Base-by-base conservation (phyloP, 1,140 invertebrate species). In the Scaptodrosophila lebanonensis region DNA sequence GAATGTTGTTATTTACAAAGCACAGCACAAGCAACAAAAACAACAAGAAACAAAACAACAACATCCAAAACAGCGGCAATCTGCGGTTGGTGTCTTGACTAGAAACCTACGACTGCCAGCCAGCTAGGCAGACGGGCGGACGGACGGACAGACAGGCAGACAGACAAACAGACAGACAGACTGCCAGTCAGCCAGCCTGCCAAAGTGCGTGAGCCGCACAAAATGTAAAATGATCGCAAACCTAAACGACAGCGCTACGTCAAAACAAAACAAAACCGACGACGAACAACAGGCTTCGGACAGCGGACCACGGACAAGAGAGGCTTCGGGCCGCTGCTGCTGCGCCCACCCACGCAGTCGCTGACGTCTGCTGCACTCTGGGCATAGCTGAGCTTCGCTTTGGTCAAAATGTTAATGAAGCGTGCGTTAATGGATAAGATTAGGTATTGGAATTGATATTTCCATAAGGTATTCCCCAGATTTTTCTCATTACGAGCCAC, bases 281-380 rank as follows among this genome's bases (percentile, higher is more conserved):
- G 4, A 39, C 6, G 40, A 45, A 66, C 27, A 39, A 53, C 60
- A 62, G 18, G 9, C 22, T n/a, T n/a, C n/a, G n/a, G n/a, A n/a
- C n/a, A n/a, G n/a, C n/a, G n/a, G n/a, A n/a, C 1, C 25, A 11
- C 17, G 16, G 18, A 22, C 53, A 68, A n/a, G n/a, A n/a, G n/a
- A n/a, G n/a, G n/a, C n/a, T n/a, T n/a, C 36, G 53, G 50, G 36
- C 45, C 43, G 18, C 44, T 56, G 39, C 45, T 27, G 45, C 50
- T 30, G 22, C 45, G 71, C 71, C 75, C 75, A 70, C 75, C 75
- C 75, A 82, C 75, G 76, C 76, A 42, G 70, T 43, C 47, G 75
- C 47, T 76, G 72, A 76, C 73, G 72, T 65, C 71, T 77, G 30
- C 18, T 44, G 8, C n/a, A n/a, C n/a, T n/a, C n/a, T n/a, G n/a